These are phyloP conservation scores for Aramus guarauna DNA, from an alignment of 2,113 vertebrate species.

Conservation along the genomic window DNA sequence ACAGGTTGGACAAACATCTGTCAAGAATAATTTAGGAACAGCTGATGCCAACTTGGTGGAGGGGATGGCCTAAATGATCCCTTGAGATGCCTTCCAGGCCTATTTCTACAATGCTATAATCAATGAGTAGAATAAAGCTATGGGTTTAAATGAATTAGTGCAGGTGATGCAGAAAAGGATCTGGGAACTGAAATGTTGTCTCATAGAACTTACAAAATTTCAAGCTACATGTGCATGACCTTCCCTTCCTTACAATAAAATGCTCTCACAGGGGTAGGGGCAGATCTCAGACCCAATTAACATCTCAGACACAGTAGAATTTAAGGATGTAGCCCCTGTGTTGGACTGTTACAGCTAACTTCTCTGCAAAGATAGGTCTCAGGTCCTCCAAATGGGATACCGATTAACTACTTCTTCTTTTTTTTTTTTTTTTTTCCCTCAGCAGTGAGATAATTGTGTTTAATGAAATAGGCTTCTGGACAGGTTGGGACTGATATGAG, in stretches of 20 bases:
- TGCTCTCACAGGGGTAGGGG: not conserved
- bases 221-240: not conserved
- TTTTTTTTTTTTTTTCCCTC: not conserved
- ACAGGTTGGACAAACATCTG: conserved; percentile 14
- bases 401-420: not conserved
- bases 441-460: not conserved
- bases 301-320: not conserved
- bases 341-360: not conserved
- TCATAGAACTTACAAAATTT: not conserved
- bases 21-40: conserved; percentile 22
- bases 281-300: not conserved
- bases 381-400: not conserved
- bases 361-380: not conserved
- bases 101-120: not conserved
- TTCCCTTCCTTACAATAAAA: not conserved
- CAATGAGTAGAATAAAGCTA: not conserved
- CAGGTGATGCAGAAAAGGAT: not conserved
- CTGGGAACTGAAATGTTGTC: not conserved
- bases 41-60: not conserved
- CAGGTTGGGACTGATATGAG: not conserved
- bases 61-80: not conserved
- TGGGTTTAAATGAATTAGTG: not conserved
- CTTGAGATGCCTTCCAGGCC: not conserved
- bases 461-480: not conserved
- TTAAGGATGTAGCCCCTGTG: not conserved